Conservation (phyloP, 2,888 invertebrate genomes). For the Drosophila rubida region DNA sequence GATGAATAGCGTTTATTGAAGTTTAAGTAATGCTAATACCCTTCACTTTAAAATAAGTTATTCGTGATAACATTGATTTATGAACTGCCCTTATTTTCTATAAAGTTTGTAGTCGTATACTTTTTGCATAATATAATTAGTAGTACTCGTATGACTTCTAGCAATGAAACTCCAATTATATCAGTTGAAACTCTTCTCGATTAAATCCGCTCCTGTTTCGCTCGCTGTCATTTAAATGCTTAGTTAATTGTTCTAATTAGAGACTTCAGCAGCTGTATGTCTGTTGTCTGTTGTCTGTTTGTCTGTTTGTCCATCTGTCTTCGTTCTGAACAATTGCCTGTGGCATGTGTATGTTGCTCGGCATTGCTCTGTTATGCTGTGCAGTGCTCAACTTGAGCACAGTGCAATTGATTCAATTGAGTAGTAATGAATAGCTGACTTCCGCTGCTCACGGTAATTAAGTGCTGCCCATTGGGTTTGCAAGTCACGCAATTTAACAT, state of each 20-base stretch:
- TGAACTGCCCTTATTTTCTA: too few species aligned
- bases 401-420: slow-evolving; percentile 16
- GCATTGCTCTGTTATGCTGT: not conserved
- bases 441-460: not conserved
- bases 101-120: too few species aligned
- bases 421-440: slow-evolving; percentile 4
- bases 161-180: too few species aligned
- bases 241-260: slow-evolving; percentile 14
- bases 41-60: too few species aligned
- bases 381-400: slow-evolving; percentile 10
- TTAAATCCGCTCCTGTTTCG: not conserved
- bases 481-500: slow-evolving; percentile 1
- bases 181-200: not conserved
- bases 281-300: too few species aligned
- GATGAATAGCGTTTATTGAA: too few species aligned
- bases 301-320: not conserved
- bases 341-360: not conserved
- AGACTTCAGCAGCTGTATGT: not conserved
- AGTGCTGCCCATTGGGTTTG: not conserved
- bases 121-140: too few species aligned
- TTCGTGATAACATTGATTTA: too few species aligned
- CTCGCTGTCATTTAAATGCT: not conserved
- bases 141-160: too few species aligned
- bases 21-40: too few species aligned
- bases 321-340: slow-evolving; percentile 1